phyloP scores from a whole-genome alignment of 2,113 vertebrate genomes.

The Syrmaticus mikado region DNA sequence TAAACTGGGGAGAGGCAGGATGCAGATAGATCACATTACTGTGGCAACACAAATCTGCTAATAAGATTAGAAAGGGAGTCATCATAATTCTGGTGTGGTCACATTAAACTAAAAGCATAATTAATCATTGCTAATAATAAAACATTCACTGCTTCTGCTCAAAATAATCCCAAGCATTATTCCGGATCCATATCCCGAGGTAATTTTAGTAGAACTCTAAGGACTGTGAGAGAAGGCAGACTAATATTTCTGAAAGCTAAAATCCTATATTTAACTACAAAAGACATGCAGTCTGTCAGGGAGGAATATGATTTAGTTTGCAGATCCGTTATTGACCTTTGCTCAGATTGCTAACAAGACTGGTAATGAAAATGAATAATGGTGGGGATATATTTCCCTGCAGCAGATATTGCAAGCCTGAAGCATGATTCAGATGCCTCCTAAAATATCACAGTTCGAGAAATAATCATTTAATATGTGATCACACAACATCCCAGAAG shows the following conservation, averaged over 20 bases:
- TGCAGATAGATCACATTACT: slow-evolving; percentile 38
- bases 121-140: slow-evolving; percentile 58
- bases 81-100: slow-evolving; percentile 39
- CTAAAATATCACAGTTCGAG: not conserved
- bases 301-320: not conserved
- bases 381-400: not conserved
- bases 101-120: slow-evolving; percentile 33
- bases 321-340: slow-evolving; percentile 29
- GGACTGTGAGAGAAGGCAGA: not conserved
- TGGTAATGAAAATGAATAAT: not conserved
- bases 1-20: slow-evolving; percentile 37
- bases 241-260: slow-evolving; percentile 12
- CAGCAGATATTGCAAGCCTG: not conserved
- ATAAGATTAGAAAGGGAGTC: slow-evolving; percentile 53
- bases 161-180: not conserved
- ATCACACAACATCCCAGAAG: not conserved
- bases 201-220: not conserved
- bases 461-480: not conserved
- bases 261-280: not conserved
- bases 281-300: not conserved
- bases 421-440: not conserved
- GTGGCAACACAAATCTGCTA: slow-evolving; percentile 28
- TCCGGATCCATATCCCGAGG: not conserved
- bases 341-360: not conserved
- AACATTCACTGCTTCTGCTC: slow-evolving; percentile 1